A percentile compares a stretch with the other conserved stretches of the same genome.
Conservation (phyloP, 2,797 vertebrate genomes). For the Australoheros facetus region DNA sequence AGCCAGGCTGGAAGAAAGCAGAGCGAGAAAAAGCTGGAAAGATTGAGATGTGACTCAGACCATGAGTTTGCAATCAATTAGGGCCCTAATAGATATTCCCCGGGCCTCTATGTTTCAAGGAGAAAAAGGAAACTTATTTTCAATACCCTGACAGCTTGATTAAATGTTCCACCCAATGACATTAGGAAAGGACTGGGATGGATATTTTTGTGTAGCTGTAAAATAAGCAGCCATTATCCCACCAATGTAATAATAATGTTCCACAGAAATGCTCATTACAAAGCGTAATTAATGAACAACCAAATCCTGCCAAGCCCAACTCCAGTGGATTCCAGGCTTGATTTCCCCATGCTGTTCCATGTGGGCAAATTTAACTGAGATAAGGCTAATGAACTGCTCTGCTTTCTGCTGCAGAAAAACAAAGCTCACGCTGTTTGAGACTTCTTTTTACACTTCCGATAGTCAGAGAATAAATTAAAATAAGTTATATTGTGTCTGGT, state of each 20-base stretch:
- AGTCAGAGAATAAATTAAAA: slow-evolving; percentile 22
- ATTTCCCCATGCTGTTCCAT: slow-evolving; percentile 65
- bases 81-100: slow-evolving; percentile 66
- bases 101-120: slow-evolving; percentile 53
- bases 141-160: slow-evolving; percentile 57
- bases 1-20: slow-evolving; percentile 21
- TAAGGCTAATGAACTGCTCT: slow-evolving; percentile 70
- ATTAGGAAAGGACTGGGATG: slow-evolving; percentile 37
- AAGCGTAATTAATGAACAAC: slow-evolving; percentile 79
- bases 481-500: slow-evolving; percentile 28
- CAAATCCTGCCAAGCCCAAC: slow-evolving; percentile 70
- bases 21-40: slow-evolving; percentile 20
- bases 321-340: slow-evolving; percentile 64
- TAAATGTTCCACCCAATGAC: slow-evolving; percentile 55
- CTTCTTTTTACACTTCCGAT: slow-evolving; percentile 41
- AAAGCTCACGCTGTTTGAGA: slow-evolving; percentile 33
- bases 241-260: slow-evolving; percentile 74
- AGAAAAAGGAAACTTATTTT: slow-evolving; percentile 60
- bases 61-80: slow-evolving; percentile 71
- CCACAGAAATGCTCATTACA: slow-evolving; percentile 74
- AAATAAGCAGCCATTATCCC: slow-evolving; percentile 73
- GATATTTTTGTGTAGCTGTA: slow-evolving; percentile 57
- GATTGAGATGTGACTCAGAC: slow-evolving; percentile 67
- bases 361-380: slow-evolving; percentile 68
- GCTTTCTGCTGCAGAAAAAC: slow-evolving; percentile 35